These are phyloP conservation scores for Holothuria glaberrima DNA, from an alignment of 35 echinoderm and acorn worm genomes.

Conservation along the genomic window DNA sequence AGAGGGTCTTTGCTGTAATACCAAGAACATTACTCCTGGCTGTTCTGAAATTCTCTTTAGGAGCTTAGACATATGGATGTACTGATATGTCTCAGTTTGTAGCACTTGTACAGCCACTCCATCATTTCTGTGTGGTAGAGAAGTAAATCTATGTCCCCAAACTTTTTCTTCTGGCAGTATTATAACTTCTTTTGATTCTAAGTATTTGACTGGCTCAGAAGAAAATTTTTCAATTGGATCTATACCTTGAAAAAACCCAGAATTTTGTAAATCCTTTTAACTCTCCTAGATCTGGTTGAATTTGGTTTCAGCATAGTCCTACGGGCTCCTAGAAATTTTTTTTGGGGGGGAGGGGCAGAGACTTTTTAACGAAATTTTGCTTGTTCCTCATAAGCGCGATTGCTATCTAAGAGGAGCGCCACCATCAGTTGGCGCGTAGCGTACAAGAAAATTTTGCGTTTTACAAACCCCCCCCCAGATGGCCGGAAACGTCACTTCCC, in stretches of 20 bases:
- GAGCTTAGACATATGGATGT: constrained; percentile 1
- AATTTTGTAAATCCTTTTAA: background rate
- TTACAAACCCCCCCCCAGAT: too few species aligned
- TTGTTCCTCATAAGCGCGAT: too few species aligned
- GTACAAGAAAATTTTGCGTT: too few species aligned
- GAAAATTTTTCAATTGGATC: constrained; percentile 31
- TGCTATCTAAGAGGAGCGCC: too few species aligned
- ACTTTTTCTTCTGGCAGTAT: constrained; percentile 42
- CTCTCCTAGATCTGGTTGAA: background rate
- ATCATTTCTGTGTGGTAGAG: background rate
- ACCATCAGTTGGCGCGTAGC: too few species aligned
- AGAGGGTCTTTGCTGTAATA: background rate
- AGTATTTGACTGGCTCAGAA: background rate
- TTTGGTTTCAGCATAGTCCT: too few species aligned
- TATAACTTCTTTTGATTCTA: constrained; percentile 1
- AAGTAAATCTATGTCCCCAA: background rate
- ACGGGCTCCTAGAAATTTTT: too few species aligned
- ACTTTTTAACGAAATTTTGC: too few species aligned
- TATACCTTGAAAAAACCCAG: background rate
- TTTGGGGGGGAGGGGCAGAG: too few species aligned
- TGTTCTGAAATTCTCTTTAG: constrained; percentile 17
- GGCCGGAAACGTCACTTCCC: too few species aligned
- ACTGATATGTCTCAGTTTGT: constrained; percentile 34
- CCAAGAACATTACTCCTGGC: background rate
- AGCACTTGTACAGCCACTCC: background rate